phyloP scores from a whole-genome alignment of 2,113 vertebrate genomes.

The Todiramphus saurophagus region DNA sequence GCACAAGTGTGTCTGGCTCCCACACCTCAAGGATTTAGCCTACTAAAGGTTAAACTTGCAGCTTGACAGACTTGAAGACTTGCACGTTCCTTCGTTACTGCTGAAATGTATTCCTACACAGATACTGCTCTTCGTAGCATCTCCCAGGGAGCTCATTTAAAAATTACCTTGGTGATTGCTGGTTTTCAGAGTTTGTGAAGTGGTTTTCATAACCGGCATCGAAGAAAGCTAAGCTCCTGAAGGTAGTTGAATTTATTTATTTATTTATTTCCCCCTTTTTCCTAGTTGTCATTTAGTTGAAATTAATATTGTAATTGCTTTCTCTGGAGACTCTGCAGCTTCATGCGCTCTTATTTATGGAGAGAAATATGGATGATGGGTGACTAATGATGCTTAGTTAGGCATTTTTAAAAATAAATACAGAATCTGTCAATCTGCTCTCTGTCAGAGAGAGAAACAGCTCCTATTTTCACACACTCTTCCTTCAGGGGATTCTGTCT shows the following conservation, averaged over 20 bases:
- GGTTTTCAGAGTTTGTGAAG: background rate
- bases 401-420: conserved; percentile 55
- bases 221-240: background rate
- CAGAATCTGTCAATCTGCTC: conserved; percentile 36
- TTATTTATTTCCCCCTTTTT: background rate
- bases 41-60: background rate
- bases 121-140: background rate
- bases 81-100: background rate
- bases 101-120: background rate
- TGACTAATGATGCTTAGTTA: conserved; percentile 53
- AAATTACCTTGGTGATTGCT: background rate
- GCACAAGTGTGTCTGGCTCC: fast-evolving
- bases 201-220: background rate
- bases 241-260: background rate
- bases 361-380: conserved; percentile 1
- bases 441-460: conserved; percentile 37
- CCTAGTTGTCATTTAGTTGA: conserved; percentile 22
- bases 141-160: background rate
- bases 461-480: conserved; percentile 34
- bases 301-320: conserved; percentile 52
- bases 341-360: background rate
- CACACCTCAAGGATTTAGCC: background rate
- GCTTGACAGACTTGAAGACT: background rate
- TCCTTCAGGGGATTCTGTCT: conserved; percentile 55
- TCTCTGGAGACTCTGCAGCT: conserved; percentile 2